A percentile compares a stretch with the other conserved stretches of the same genome.
phyloP scores from a whole-genome alignment of 2,113 vertebrate species.

The Regulus satrapa region DNA sequence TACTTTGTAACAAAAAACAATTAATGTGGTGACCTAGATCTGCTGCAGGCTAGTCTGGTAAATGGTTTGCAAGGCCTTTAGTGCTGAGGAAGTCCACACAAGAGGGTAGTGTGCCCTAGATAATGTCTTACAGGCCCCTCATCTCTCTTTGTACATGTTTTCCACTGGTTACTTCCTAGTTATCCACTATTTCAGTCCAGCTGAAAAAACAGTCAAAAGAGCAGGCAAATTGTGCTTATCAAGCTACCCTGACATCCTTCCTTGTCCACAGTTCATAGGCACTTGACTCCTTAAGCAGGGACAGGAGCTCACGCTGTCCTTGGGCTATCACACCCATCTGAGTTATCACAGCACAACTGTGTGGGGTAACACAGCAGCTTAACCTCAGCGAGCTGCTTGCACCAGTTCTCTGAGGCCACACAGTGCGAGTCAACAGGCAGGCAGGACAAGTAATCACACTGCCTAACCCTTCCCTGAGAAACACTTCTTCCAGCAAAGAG shows the following conservation, averaged over 20 bases:
- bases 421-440: neutral
- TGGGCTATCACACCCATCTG: neutral
- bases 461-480: neutral
- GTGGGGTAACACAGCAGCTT: neutral
- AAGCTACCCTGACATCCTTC: neutral
- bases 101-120: too few species aligned
- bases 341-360: neutral
- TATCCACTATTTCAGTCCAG: neutral
- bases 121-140: neutral
- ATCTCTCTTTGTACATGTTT: neutral
- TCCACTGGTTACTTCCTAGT: neutral
- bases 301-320: neutral
- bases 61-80: neutral
- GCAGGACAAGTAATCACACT: neutral
- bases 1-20: neutral
- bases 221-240: neutral
- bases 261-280: neutral
- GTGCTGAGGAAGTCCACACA: neutral
- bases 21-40: neutral
- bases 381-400: neutral
- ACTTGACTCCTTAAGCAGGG: neutral
- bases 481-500: neutral
- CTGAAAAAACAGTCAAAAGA: neutral
- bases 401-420: neutral
- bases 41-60: neutral